Evolutionary conservation across 1,140 invertebrate genomes (phyloP).

Genomic region (Cylas formicarius): DNA sequence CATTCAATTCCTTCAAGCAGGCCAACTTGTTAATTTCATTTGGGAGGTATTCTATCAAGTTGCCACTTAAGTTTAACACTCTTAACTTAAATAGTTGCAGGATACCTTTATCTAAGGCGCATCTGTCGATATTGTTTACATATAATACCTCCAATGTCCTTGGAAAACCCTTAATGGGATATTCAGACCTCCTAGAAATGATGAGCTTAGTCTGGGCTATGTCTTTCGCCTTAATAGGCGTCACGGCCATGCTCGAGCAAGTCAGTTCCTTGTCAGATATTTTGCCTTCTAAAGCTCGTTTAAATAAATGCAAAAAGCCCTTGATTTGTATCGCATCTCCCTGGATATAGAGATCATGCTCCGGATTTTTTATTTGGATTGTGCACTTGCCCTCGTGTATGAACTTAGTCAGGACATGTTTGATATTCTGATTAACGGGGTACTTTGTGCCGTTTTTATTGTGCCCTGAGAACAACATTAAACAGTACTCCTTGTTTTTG

Average conservation of each 20-base stretch:
- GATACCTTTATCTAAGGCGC: slow-evolving; percentile 60
- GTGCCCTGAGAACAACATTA: slow-evolving; percentile 57
- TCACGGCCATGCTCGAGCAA: slow-evolving; percentile 46
- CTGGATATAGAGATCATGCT: slow-evolving; percentile 62
- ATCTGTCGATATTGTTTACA: slow-evolving; percentile 52
- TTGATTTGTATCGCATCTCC: slow-evolving; percentile 59
- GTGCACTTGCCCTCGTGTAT: slow-evolving; percentile 66
- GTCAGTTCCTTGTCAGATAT: slow-evolving; percentile 48
- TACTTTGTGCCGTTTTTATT: slow-evolving; percentile 62
- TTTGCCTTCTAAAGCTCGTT: slow-evolving; percentile 54
- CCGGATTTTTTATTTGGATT: slow-evolving; percentile 60
- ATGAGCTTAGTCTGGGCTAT: slow-evolving; percentile 49
- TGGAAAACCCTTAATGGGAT: slow-evolving; percentile 63
- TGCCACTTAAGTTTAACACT: slow-evolving; percentile 68
- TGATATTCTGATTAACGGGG: slow-evolving; percentile 56
- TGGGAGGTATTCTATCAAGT: slow-evolving; percentile 66
- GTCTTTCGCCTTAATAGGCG: slow-evolving; percentile 41
- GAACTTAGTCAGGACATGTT: slow-evolving; percentile 60
- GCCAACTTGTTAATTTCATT: slow-evolving; percentile 60
- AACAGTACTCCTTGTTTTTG: slow-evolving; percentile 49
- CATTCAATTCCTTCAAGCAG: slow-evolving; percentile 59
- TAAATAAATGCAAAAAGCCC: slow-evolving; percentile 58
- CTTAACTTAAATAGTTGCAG: slow-evolving; percentile 55
- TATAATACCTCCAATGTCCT: slow-evolving; percentile 51
- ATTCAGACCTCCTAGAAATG: slow-evolving; percentile 55